These are phyloP conservation scores for Dromas ardeola DNA, from an alignment of 2,113 vertebrate species.

Conservation along the genomic window DNA sequence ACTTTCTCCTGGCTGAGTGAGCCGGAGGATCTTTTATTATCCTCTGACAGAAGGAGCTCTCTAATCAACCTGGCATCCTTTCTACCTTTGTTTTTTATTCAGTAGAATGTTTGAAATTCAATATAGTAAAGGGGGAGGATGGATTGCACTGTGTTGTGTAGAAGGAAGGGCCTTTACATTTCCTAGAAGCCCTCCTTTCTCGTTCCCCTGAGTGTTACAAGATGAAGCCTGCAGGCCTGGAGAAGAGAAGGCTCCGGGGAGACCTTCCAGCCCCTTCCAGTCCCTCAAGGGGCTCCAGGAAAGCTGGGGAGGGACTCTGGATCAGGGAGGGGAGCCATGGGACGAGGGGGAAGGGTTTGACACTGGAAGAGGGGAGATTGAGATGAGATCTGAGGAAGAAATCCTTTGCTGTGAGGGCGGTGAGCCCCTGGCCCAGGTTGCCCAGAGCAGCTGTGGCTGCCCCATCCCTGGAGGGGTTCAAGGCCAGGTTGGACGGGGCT, in stretches of 20 bases:
- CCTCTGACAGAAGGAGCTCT: background rate
- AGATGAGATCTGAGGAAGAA: background rate
- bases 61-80: background rate
- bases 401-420: background rate
- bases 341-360: background rate
- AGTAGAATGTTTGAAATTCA: accelerated
- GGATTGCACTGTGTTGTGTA: accelerated
- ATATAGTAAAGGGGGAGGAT: accelerated
- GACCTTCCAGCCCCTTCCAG: background rate
- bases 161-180: accelerated
- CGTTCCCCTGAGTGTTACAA: accelerated
- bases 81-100: background rate
- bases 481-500: background rate
- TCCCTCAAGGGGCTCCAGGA: background rate
- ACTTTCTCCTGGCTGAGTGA: background rate
- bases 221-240: background rate
- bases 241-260: background rate
- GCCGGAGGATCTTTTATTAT: no score
- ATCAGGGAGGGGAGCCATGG: background rate
- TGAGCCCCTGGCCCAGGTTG: background rate
- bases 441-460: background rate
- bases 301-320: background rate
- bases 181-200: background rate
- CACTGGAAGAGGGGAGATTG: background rate
- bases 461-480: background rate